These are phyloP conservation scores for Melopsittacus undulatus DNA, from an alignment of 2,797 vertebrate genomes.

Conservation along the genomic window DNA sequence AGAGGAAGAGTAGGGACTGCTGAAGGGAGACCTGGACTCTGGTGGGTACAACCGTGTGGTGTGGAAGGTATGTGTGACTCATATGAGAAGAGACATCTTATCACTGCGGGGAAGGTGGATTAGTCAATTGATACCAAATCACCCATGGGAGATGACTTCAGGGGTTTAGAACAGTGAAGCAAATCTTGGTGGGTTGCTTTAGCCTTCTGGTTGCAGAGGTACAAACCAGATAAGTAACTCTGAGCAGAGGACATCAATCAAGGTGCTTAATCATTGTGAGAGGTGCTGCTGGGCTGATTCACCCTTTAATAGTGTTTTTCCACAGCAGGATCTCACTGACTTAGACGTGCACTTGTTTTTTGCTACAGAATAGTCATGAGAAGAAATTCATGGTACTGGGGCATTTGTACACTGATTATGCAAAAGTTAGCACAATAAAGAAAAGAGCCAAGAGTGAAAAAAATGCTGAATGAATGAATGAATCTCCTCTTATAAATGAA, in stretches of 20 bases:
- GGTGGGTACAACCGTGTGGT: fast-evolving
- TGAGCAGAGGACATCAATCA: background rate
- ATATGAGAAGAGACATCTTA: background rate
- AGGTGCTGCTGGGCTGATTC: background rate
- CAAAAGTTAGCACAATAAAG: background rate
- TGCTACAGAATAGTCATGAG: background rate
- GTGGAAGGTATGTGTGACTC: background rate
- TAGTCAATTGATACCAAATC: background rate
- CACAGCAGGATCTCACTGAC: background rate
- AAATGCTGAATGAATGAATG: background rate
- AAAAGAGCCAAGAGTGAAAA: background rate
- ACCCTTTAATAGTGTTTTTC: background rate
- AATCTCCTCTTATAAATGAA: background rate
- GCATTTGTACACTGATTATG: background rate
- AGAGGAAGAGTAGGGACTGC: background rate
- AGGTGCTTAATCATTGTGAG: background rate
- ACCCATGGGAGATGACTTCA: background rate
- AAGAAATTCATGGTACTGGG: background rate
- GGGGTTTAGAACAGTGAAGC: fast-evolving
- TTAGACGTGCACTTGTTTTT: background rate
- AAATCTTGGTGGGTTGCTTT: background rate
- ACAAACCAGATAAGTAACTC: background rate
- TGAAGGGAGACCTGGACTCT: background rate
- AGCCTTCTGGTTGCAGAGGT: background rate
- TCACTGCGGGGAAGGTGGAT: background rate